Conservation (phyloP, 2,797 vertebrate genomes). For the Coilia nasus region DNA sequence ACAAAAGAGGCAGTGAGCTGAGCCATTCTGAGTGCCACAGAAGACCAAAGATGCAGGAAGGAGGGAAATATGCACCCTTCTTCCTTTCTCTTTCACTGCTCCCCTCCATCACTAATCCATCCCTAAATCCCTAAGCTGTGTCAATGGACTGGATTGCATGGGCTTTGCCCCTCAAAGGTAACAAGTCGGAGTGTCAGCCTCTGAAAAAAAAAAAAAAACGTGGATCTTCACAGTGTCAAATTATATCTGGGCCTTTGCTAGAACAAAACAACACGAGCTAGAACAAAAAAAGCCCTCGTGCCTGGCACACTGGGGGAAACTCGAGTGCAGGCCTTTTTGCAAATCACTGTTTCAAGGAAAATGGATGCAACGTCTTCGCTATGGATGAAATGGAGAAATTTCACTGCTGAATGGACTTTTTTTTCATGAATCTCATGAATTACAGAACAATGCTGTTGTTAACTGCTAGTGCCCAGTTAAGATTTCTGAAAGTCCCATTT, state of each 20-base stretch:
- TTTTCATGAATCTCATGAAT: not conserved
- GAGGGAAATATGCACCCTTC: constrained; percentile 20
- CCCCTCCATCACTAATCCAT: constrained; percentile 56
- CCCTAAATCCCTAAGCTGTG: constrained; percentile 65
- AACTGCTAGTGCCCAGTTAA: not conserved
- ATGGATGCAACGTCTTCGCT: not conserved
- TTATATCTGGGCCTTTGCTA: constrained; percentile 65
- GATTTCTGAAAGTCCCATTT: too few relatives aligned
- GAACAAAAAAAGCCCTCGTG: constrained; percentile 49
- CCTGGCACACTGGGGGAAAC: constrained; percentile 21
- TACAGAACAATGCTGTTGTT: not conserved
- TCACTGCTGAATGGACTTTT: not conserved
- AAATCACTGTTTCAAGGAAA: constrained; percentile 5
- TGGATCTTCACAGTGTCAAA: constrained; percentile 64
- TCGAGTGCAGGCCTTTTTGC: constrained; percentile 35
- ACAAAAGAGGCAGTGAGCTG: constrained; percentile 59
- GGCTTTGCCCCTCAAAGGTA: constrained; percentile 70
- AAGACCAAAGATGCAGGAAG: constrained; percentile 54
- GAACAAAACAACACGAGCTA: constrained; percentile 54
- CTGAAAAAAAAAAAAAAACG: constrained; percentile 27
- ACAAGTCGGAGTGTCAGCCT: constrained; percentile 62
- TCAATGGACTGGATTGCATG: constrained; percentile 67
- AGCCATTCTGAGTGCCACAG: constrained; percentile 60
- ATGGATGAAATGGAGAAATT: constrained; percentile 8
- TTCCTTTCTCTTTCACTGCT: not conserved